Conservation (phyloP, 92 coral and sea anemone genomes). For the Palythoa grandiflora region DNA sequence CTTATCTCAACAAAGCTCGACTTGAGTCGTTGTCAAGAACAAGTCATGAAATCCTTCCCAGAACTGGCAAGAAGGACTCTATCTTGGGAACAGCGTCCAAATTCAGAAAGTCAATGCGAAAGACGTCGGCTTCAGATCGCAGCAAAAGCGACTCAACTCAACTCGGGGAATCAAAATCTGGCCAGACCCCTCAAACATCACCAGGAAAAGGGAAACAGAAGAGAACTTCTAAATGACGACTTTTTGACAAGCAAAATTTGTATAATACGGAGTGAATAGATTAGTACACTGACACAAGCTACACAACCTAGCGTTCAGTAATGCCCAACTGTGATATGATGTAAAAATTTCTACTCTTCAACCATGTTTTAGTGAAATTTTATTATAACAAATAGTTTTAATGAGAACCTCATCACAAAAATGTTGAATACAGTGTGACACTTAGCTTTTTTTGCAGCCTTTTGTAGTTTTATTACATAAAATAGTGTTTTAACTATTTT, state of each 20-base stretch:
- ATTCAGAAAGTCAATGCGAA: constrained; percentile 42
- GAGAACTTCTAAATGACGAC: background rate
- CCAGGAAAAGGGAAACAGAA: constrained; percentile 55
- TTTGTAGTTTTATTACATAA: too few species aligned
- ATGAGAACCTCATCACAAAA: too few species aligned
- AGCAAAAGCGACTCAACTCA: constrained; percentile 52
- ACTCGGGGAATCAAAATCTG: constrained; percentile 55
- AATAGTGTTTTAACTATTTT: too few species aligned
- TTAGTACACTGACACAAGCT: background rate
- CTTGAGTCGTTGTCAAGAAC: constrained; percentile 77
- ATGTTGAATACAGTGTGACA: too few species aligned
- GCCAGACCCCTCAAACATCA: constrained; percentile 57
- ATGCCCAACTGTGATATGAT: too few species aligned
- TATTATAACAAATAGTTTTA: too few species aligned
- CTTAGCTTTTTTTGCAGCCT: too few species aligned
- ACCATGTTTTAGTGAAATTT: too few species aligned
- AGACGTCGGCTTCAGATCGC: constrained; percentile 71
- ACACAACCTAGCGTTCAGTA: too few species aligned
- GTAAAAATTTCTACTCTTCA: too few species aligned
- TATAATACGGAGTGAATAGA: background rate
- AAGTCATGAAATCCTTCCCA: constrained; percentile 66
- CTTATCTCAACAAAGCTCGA: constrained; percentile 63
- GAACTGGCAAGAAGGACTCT: constrained; percentile 75
- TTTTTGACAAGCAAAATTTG: background rate
- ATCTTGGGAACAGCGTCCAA: constrained; percentile 67